Percentiles rank a stretch among this genome's conserved stretches.
These are phyloP conservation scores for Megaptera novaeangliae DNA, from an alignment of 2,113 vertebrate species.

Conservation along the genomic window DNA sequence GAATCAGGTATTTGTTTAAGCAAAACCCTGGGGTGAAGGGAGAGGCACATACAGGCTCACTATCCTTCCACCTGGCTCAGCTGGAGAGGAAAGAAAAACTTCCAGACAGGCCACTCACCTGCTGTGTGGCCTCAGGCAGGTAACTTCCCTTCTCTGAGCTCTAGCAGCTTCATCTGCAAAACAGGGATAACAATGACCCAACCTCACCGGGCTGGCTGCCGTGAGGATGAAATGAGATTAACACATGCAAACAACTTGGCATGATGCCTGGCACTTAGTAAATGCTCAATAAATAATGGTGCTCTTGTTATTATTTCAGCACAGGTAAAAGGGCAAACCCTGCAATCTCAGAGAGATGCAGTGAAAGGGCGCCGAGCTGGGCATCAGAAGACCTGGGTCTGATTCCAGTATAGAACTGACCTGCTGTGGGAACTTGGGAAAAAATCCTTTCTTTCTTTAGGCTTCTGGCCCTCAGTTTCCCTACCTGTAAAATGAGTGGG, in stretches of 20 bases:
- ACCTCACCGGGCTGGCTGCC: background rate
- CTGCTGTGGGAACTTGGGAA: background rate
- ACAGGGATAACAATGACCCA: background rate
- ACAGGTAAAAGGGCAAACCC: background rate
- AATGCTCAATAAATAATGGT: background rate
- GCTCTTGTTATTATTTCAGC: background rate
- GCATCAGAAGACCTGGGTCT: background rate
- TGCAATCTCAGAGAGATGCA: background rate
- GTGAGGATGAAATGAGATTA: background rate
- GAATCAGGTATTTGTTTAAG: conserved; percentile 54
- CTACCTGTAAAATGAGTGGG: background rate
- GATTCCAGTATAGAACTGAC: background rate
- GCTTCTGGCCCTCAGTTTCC: background rate
- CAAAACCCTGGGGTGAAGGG: conserved; percentile 24
- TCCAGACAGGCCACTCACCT: background rate
- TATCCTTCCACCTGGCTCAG: background rate
- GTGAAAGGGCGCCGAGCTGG: background rate
- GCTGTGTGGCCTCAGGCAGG: background rate
- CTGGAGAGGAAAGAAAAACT: background rate
- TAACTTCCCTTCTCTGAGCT: background rate
- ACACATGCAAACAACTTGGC: background rate
- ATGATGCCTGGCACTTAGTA: background rate
- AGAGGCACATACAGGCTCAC: background rate
- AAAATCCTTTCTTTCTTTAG: background rate
- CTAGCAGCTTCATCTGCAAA: background rate